Evolutionary conservation across 1,140 invertebrate genomes (phyloP), one percentile per base, ranked within the genome.

Genomic region (Drosophila cardini): DNA sequence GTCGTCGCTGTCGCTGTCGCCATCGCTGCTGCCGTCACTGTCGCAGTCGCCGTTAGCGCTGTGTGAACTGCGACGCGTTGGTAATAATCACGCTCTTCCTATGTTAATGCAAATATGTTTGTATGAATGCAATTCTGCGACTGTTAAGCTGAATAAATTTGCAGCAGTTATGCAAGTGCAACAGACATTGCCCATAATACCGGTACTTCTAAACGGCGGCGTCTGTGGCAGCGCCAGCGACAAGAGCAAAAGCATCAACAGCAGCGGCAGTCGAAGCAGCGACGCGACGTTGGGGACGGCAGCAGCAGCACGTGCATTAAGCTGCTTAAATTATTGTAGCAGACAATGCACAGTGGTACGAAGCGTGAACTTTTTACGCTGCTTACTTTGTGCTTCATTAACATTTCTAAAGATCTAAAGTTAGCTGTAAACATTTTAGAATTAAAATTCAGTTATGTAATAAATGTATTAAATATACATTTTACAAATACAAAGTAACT

Each of bases 311-410:
- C 82, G 82, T 85, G 82, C 83, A 85, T 76, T 87, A 69, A 61
- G 71, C 67, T 82, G 74, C 50, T 81, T 78, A 84, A 84, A 74
- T 86, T 84, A 84, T 86, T 86, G 78, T 77, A 68, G 72, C 78
- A 71, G 56, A 43, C 9, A 63, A 18, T 16, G 67, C 65, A 87
- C 75, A 87, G 67, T 84, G 78, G 76, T 21, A n/a, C 26, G 5
- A 16, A 26, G 7, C 7, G 32, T 13, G 4, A 40, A 4, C 6
- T 40, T 40, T 40, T n/a, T 13, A 13, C n/a, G 38, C 38, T 13
- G 11, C 11, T 11, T 40, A 40, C 36, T 40, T 40, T 40, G 2
- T 11, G 10, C 4, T 36, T 36, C 9, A 36, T 36, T 40, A 40
- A 26, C 11, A 4, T 40, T n/a, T n/a, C 11, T n/a, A 40, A 26